Evolutionary conservation across 2,113 vertebrate genomes (phyloP), one percentile per base, ranked within the genome.

Genomic region (Elaphurus davidianus): DNA sequence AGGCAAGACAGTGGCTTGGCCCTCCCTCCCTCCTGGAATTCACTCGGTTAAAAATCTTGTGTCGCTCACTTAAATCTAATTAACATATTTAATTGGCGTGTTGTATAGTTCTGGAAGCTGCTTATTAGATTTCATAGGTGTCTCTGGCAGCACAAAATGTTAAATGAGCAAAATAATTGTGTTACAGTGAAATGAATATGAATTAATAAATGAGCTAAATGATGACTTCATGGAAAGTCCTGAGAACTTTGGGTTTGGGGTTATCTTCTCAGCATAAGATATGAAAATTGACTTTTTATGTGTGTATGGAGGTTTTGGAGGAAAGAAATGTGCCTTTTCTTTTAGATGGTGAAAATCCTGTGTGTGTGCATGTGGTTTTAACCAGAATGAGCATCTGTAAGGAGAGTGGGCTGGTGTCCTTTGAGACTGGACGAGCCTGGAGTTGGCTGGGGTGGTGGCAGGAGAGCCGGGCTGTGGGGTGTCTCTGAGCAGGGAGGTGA

Each of bases 141-240:
- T 98, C 95, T 76, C 94, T 95, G 97, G 97, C 79, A 91, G 94
- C 90, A 90, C 76, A 94, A 36, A 96, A 97, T 98, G 85, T 97
- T 98, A 97, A 97, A 86, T 97, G 97, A 96, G 67, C 84, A 90
- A 97, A 98, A 91, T 95, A 96, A 98, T 94, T 94, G n/a, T 93
- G 86, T 98, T 97, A 86, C 5, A 57, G 92, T 94, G 55, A 97
- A 94, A 91, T 90, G 64, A 96, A 89, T 96, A 85, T 95, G 98
- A 97, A 92, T 97, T 96, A 94, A 94, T 82, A 79, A 93, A 57
- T 91, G 84, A 89, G 76, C 96, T 71, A 92, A 97, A 43, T 83
- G 87, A 82, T 95, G 85, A 79, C 87, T 91, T 96, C 91, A 59
- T 55, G 79, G 91, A 95, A 93, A 62, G 67, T 96, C 67, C 79